Conservation (phyloP, 2,888 invertebrate species). For the Myathropa florea region DNA sequence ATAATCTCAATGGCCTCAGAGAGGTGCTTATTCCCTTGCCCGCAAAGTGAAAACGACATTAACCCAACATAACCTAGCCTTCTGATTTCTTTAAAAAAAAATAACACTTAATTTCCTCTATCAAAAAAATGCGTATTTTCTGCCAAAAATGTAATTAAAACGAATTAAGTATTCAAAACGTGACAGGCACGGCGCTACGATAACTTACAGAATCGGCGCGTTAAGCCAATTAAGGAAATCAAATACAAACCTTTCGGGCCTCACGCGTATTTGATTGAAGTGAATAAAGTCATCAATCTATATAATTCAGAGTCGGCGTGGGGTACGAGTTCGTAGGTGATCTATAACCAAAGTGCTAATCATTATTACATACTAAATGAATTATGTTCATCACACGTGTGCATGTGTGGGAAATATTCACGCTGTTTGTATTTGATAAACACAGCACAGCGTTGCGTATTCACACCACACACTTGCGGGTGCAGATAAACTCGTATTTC, state of each 20-base stretch:
- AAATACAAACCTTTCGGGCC: neutral
- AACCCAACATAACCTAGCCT: no score
- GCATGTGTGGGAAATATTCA: neutral
- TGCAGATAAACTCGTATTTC: neutral
- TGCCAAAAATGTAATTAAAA: neutral
- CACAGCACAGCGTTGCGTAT: neutral
- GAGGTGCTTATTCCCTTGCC: no score
- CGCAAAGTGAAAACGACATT: no score
- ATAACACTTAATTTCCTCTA: no score
- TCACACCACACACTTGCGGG: neutral
- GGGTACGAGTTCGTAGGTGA: neutral
- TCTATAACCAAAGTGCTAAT: neutral
- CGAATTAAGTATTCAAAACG: neutral
- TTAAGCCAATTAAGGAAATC: neutral
- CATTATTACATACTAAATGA: neutral
- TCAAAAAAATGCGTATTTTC: no score
- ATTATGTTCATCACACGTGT: neutral
- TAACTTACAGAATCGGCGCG: neutral
- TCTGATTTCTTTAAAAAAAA: no score
- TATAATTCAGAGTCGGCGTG: neutral
- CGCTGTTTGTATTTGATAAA: neutral
- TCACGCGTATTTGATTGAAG: neutral
- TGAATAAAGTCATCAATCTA: neutral
- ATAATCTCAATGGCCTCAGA: no score
- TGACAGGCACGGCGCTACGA: neutral